Base-by-base conservation (phyloP, 2,113 vertebrate species). In the Chlorodrepanis virens region DNA sequence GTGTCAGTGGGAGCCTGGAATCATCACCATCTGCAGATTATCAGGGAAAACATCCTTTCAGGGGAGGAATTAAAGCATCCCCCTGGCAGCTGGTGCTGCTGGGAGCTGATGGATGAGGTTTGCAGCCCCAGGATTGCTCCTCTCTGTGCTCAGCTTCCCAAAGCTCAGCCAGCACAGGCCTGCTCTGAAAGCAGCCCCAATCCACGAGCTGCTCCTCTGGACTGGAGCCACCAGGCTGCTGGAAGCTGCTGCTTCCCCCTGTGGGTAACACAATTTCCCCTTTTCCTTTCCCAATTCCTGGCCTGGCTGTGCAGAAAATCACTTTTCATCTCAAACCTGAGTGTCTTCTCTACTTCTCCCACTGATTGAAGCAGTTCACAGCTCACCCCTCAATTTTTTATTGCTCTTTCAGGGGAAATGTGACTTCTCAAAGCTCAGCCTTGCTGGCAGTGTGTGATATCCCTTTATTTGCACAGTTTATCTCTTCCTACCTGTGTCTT, bases 401-500 rank as follows among this genome's bases (percentile, higher is more conserved):
- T 54, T 29, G 5, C 56, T 77, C 4, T 74, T 74, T 70, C n/a
- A 8, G 64, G 56, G 49, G 11, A 65, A 92, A 57, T 64, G 86
- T 6, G 3, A 21, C 35, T 89, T 89, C 53, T 83, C 12, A 2
- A 59, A 28, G 67, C 9, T 28, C 5, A 60, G 93, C 72, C 27
- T 22, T 18, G 9, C 79, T 88, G 87, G 93, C 57, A 60, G 63
- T 1, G 12, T 27, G 67, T 33, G 40, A 57, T 57, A 71, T 50
- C 78, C 52, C 60, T 88, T 77, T 96, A 42, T 97, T 96, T 96
- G 83, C 72, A 44, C 71, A 75, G 54, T 90, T 95, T 96, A 95
- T 97, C 92, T 94, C 94, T 97, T 96, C 94, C 92, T 94, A 92
- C 90, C 60, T 28, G 79, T 83, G 93, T 76, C 88, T 95, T 74